A percentile compares a stretch with the other conserved stretches of the same genome.
phyloP scores from a whole-genome alignment of 1,140 invertebrate species.

The Himalopsyche phryganea region DNA sequence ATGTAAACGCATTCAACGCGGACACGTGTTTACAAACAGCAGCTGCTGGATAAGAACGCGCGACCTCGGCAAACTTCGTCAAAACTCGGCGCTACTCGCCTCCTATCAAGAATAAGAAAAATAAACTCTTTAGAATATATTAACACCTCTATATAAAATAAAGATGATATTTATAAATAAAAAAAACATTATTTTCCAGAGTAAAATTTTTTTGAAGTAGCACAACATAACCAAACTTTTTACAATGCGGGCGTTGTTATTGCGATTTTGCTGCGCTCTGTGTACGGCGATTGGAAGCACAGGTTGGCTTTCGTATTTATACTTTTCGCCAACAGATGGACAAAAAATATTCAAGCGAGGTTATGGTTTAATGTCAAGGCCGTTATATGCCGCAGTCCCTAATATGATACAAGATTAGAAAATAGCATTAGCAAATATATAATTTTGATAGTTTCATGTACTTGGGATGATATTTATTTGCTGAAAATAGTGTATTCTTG shows the following conservation, averaged over 20 bases:
- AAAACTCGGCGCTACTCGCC: constrained; percentile 6
- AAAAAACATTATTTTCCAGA: no score
- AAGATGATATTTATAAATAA: no score
- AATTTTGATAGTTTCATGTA: no score
- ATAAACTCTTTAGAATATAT: not conserved
- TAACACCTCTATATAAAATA: not conserved
- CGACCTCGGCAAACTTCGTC: constrained; percentile 7
- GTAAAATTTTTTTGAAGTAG: not conserved
- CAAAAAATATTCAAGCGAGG: constrained; percentile 11
- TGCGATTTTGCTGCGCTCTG: constrained; percentile 12
- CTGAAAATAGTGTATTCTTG: no score
- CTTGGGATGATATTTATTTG: no score
- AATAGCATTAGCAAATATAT: no score
- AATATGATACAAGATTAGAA: no score
- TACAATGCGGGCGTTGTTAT: not conserved
- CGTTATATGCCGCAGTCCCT: constrained; percentile 24
- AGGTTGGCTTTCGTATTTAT: constrained; percentile 5
- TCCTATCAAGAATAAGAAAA: not conserved
- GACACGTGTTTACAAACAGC: constrained; percentile 35
- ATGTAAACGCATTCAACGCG: constrained; percentile 9
- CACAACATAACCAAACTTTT: not conserved
- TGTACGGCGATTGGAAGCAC: not conserved
- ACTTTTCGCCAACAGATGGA: constrained; percentile 21
- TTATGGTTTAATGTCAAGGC: constrained; percentile 28
- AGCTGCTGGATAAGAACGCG: constrained; percentile 22